Conservation (phyloP, 2,888 invertebrate genomes). For the Smittia aterrima region DNA sequence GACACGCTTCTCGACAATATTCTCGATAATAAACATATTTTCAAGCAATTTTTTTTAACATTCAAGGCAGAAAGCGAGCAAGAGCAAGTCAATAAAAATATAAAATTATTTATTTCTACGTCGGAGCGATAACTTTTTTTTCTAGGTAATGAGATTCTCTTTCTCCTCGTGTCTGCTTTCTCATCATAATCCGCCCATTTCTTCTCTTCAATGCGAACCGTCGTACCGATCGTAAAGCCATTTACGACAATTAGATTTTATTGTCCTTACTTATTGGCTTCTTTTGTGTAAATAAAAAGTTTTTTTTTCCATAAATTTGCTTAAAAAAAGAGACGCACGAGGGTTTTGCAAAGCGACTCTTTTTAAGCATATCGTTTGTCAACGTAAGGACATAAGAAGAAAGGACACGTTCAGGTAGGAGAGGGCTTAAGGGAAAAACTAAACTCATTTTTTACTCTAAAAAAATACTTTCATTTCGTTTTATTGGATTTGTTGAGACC, state of each 20-base stretch:
- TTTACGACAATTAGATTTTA: conserved; percentile 22
- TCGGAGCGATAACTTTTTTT: not conserved
- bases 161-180: not conserved
- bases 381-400: not conserved
- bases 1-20: conserved; percentile 20
- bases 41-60: not conserved
- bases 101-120: conserved; percentile 37
- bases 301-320: not conserved
- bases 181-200: conserved; percentile 1
- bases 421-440: not conserved
- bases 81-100: conserved; percentile 17
- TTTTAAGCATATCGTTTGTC: conserved; percentile 13
- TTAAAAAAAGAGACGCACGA: not conserved
- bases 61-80: not conserved
- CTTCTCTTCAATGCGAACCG: not conserved
- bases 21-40: conserved; percentile 6
- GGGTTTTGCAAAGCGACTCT: not conserved
- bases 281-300: conserved; percentile 9
- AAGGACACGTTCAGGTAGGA: not conserved
- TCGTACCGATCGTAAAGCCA: not conserved
- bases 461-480: conserved; percentile 41
- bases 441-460: conserved; percentile 41
- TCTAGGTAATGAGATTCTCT: conserved; percentile 24
- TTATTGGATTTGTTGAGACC: conserved; percentile 31
- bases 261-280: conserved; percentile 2